These are phyloP conservation scores for Cotesia congregata DNA, from an alignment of 2,888 invertebrate species.

Conservation along the genomic window DNA sequence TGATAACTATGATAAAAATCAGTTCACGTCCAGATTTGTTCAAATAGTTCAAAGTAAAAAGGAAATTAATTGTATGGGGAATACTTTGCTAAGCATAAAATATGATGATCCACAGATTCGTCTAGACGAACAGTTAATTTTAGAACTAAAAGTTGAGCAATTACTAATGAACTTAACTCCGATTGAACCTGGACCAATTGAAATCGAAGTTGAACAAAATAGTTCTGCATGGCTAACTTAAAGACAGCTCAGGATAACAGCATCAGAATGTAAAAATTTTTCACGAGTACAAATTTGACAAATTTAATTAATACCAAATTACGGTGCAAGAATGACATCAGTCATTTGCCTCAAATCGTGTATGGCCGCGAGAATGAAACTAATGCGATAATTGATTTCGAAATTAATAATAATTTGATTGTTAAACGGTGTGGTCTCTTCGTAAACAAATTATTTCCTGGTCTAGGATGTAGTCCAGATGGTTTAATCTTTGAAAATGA, in stretches of 20 bases:
- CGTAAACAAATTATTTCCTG: constrained; percentile 31
- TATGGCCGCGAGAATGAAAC: neutral
- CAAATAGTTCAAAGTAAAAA: neutral
- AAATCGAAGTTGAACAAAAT: constrained; percentile 28
- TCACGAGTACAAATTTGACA: constrained; percentile 25
- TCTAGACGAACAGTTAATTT: constrained; percentile 10
- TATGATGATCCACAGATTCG: constrained; percentile 40
- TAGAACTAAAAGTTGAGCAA: neutral
- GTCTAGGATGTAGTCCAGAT: constrained; percentile 35
- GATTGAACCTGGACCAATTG: constrained; percentile 10
- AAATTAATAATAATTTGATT: neutral
- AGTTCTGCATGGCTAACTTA: constrained; percentile 12
- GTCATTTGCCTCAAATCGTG: neutral
- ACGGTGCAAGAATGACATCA: constrained; percentile 4
- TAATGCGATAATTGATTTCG: constrained; percentile 5
- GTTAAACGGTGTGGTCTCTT: constrained; percentile 2
- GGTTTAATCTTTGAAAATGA: constrained; percentile 24
- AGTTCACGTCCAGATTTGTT: neutral
- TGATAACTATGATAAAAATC: no score
- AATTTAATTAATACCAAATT: constrained; percentile 28
- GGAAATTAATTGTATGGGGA: constrained; percentile 11
- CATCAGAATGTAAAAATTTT: constrained; percentile 34
- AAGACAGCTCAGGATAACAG: constrained; percentile 24
- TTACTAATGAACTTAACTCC: no score
- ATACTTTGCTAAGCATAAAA: constrained; percentile 7